Evolutionary conservation across 2,797 vertebrate species (phyloP), one percentile per base, ranked within the genome.

Genomic region (Momotus momota): DNA sequence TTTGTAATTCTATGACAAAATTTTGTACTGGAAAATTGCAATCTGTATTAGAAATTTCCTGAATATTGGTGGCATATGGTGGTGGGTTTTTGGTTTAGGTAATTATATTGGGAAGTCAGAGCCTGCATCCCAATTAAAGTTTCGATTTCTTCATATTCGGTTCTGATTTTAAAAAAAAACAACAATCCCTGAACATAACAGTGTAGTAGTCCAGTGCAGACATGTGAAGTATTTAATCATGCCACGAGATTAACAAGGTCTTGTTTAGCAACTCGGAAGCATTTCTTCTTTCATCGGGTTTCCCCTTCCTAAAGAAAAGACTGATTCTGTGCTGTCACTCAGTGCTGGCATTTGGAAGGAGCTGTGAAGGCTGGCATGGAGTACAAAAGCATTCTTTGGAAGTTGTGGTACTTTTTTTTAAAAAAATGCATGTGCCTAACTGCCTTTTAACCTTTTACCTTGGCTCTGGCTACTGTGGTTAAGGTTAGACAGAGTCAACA

Each of bases 381-480:
- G 31, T 17, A 41, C n/a, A 72, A 46, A 49, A 45, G 14, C 9
- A 20, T 51, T 67, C 19, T 43, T 55, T 1, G 16, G 14, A n/a
- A 52, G 38, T 23, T 41, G 58, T 45, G n/a, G 27, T 48, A 51
- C 33, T 52, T 65, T 8, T 65, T 8, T 35, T 35, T 35, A 31
- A 58, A 29, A 80, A 29, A 52, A 15, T 6, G 11, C 26, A 41
- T 0, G 3, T 27, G 31, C 31, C 52, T 51, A 64, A 15, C 46
- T 49, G 31, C 65, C 70, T 58, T 61, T 49, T 12, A 75, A 33
- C 49, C 46, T 33, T 33, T 69, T 35, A 16, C 33, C 27, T 55
- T 57, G 0, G 0, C 14, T 25, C 48, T 57, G 67, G 41, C 21
- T 4, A 10, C 1, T 3, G 40, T 7, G 16, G 14, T 12, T 35